Evolutionary conservation across 2,888 invertebrate species (phyloP).

Genomic region (Boloria euphrosyne): DNA sequence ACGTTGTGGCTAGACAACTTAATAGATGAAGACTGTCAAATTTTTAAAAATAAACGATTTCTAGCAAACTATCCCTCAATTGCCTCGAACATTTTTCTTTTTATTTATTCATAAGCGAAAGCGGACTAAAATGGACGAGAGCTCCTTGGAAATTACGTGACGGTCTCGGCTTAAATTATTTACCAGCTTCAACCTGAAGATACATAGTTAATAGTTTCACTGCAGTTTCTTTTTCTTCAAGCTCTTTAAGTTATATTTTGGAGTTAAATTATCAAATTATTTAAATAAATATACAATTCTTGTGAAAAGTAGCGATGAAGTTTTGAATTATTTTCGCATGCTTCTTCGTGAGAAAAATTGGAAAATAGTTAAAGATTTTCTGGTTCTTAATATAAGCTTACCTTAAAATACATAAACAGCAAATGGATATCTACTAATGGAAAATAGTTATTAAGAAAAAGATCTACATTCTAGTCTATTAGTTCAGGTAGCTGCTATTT

Average conservation of each 20-base stretch:
- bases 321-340: too few species aligned
- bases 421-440: too few species aligned
- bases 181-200: slow-evolving; percentile 54
- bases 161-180: slow-evolving; percentile 69
- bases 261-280: background rate
- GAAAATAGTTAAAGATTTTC: too few species aligned
- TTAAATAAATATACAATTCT: background rate
- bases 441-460: too few species aligned
- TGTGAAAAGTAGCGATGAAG: too few species aligned
- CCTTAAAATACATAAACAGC: too few species aligned
- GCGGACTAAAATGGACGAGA: slow-evolving; percentile 70
- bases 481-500: too few species aligned
- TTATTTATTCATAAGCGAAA: slow-evolving; percentile 76
- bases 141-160: slow-evolving; percentile 76
- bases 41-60: slow-evolving; percentile 48
- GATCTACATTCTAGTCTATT: too few species aligned
- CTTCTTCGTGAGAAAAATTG: too few species aligned
- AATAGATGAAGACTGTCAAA: slow-evolving; percentile 37
- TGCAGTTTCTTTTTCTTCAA: slow-evolving; percentile 36
- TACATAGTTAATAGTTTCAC: slow-evolving; percentile 49
- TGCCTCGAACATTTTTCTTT: slow-evolving; percentile 65
- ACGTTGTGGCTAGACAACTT: background rate
- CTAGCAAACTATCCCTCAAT: slow-evolving; percentile 58
- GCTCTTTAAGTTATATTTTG: slow-evolving; percentile 23
- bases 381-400: too few species aligned